Conservation (phyloP, 2,113 vertebrate genomes). For the Gambusia holbrooki region DNA sequence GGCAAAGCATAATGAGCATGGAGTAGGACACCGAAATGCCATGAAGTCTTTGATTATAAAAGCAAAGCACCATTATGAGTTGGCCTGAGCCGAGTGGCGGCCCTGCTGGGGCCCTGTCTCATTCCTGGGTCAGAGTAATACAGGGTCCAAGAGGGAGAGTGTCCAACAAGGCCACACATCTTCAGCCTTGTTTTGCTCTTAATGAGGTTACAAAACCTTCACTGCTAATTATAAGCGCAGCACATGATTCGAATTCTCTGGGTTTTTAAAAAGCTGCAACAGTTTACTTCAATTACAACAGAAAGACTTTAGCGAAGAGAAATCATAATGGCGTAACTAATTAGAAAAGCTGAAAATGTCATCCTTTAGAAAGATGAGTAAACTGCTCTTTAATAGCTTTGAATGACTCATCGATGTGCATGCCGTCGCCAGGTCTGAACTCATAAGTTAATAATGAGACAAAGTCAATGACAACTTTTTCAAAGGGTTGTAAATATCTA, state of each 20-base stretch:
- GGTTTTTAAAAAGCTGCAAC: constrained; percentile 21
- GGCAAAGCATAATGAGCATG: constrained; percentile 18
- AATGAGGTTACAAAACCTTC: constrained; percentile 54
- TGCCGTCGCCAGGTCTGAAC: constrained; percentile 4
- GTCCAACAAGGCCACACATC: constrained; percentile 33
- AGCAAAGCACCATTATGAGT: constrained; percentile 36
- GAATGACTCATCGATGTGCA: constrained; percentile 6
- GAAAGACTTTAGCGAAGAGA: not conserved
- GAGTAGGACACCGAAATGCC: constrained; percentile 25
- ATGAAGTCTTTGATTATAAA: constrained; percentile 51
- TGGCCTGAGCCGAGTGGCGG: constrained; percentile 6
- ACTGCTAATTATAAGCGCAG: constrained; percentile 42
- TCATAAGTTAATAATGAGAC: constrained; percentile 22
- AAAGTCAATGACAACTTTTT: not conserved
- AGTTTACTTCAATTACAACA: constrained; percentile 28
- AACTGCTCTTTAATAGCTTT: not conserved
- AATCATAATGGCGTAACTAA: not conserved
- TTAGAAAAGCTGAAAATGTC: not conserved
- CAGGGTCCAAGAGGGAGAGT: constrained; percentile 23
- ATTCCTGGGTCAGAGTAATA: constrained; percentile 45
- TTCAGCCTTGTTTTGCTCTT: constrained; percentile 32
- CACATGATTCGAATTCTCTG: constrained; percentile 26
- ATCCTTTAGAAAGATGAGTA: constrained; percentile 7
- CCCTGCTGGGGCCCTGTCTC: constrained; percentile 9
- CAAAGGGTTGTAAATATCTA: constrained; percentile 5